phyloP scores from a whole-genome alignment of 2,113 vertebrate genomes.

The Rissa tridactyla region DNA sequence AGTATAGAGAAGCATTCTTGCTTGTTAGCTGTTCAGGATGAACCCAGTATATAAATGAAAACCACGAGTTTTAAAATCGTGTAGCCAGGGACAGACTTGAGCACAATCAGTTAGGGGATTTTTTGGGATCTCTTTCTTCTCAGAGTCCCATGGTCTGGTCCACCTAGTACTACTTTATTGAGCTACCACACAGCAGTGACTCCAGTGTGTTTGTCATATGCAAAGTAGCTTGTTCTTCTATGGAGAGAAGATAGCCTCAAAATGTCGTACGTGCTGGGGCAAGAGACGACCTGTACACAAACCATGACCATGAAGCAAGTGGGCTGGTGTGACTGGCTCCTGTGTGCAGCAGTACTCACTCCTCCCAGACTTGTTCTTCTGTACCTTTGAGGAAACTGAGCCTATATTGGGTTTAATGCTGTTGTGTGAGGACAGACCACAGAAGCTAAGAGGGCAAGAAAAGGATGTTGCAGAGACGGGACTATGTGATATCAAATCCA shows the following conservation, averaged over 20 bases:
- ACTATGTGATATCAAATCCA: neutral
- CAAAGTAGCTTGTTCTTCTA: neutral
- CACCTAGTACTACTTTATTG: neutral
- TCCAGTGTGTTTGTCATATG: neutral
- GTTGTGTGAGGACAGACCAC: neutral
- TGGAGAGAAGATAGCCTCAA: neutral
- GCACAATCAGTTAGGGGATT: neutral
- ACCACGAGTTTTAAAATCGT: neutral
- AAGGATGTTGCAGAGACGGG: neutral
- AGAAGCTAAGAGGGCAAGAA: neutral
- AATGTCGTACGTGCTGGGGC: neutral
- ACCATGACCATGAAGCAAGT: neutral
- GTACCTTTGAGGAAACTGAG: neutral
- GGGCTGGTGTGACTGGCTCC: neutral
- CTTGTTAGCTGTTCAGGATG: neutral
- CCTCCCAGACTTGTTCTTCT: neutral
- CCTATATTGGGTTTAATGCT: neutral
- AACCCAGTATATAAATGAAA: neutral
- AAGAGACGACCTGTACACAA: neutral
- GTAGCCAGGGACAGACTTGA: neutral
- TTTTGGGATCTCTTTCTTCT: neutral
- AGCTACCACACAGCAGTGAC: neutral
- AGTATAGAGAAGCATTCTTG: neutral
- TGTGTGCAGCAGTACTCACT: neutral
- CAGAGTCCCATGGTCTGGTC: neutral